phyloP scores from a whole-genome alignment of 1,140 invertebrate genomes.

The Zaprionus lachaisei region DNA sequence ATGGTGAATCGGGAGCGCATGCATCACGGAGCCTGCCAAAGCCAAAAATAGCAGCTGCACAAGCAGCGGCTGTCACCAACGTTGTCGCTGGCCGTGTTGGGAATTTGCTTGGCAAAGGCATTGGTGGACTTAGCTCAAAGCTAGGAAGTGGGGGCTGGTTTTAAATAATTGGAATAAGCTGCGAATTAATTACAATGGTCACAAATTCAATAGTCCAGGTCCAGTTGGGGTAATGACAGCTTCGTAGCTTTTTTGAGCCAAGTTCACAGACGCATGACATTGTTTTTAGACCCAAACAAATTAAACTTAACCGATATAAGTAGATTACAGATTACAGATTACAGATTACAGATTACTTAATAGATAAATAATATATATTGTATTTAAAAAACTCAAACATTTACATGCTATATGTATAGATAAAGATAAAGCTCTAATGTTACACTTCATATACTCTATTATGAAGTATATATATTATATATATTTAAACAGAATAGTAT shows the following conservation, averaged over 20 bases:
- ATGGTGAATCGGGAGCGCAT: conserved; percentile 87
- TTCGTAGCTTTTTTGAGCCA: conserved; percentile 51
- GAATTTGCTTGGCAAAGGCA: conserved; percentile 91
- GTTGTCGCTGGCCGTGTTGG: conserved; percentile 91
- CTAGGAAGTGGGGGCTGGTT: conserved; percentile 89
- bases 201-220: neutral
- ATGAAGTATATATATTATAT: neutral
- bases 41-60: conserved; percentile 73
- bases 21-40: conserved; percentile 76
- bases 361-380: neutral
- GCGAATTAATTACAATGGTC: neutral
- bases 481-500: neutral
- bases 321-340: neutral
- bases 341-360: neutral
- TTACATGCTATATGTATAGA: neutral
- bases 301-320: neutral
- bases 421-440: neutral
- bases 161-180: conserved; percentile 72
- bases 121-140: conserved; percentile 91
- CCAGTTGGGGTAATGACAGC: conserved; percentile 15
- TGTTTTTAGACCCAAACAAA: neutral
- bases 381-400: neutral
- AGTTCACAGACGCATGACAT: conserved; percentile 32
- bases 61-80: conserved; percentile 87
- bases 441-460: neutral